Evolutionary conservation across 1,140 invertebrate genomes (phyloP).

Genomic region (Himalopsyche phryganea): DNA sequence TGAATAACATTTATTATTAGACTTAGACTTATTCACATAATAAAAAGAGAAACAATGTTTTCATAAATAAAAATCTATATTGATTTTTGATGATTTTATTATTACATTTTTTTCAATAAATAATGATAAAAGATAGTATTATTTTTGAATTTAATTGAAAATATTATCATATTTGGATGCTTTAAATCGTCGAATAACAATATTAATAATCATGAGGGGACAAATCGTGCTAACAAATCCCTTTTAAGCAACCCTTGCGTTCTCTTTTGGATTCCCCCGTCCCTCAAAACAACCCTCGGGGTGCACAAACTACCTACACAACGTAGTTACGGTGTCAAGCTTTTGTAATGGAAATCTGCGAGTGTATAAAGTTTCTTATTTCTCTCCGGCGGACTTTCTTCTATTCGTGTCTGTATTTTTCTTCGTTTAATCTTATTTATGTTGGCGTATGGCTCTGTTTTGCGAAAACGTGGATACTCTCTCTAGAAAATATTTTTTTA

Average conservation of each 20-base stretch:
- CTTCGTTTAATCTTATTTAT: slow-evolving; percentile 36
- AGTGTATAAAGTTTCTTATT: slow-evolving; percentile 35
- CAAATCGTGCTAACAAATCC: background rate
- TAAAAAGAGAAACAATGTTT: no score
- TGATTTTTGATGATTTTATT: no score
- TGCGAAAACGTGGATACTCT: slow-evolving; percentile 20
- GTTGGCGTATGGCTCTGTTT: slow-evolving; percentile 32
- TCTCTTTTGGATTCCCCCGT: background rate
- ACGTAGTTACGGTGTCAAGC: slow-evolving; percentile 34
- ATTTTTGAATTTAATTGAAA: no score
- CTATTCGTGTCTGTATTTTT: slow-evolving; percentile 33
- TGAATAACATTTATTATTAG: no score
- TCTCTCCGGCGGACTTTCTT: slow-evolving; percentile 30
- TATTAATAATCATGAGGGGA: no score
- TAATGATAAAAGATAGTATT: no score
- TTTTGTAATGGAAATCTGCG: slow-evolving; percentile 36
- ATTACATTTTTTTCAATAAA: no score
- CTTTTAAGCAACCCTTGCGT: background rate
- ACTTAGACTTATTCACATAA: no score
- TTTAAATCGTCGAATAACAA: no score
- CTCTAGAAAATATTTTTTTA: slow-evolving; percentile 20
- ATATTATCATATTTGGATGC: no score
- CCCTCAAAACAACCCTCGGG: background rate
- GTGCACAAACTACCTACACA: slow-evolving; percentile 20
- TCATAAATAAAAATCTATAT: no score